Percentiles rank a stretch among this genome's conserved stretches.
phyloP scores from a whole-genome alignment of 2,113 vertebrate species.

The Grus americana region DNA sequence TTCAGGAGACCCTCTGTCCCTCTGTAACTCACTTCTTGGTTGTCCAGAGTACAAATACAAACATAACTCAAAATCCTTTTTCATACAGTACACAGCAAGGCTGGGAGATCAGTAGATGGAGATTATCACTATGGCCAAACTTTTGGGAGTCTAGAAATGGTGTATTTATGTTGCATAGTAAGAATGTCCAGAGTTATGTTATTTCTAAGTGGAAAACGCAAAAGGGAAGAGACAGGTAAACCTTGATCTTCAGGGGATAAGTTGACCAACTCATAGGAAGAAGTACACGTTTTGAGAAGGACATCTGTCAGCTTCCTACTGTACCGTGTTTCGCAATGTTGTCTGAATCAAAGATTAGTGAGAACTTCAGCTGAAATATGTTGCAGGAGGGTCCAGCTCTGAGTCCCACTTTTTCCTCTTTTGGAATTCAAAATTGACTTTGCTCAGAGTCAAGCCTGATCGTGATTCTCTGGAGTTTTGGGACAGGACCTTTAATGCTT shows the following conservation, averaged over 20 bases:
- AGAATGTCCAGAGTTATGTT: background rate
- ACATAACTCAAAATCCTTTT: background rate
- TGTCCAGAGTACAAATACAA: background rate
- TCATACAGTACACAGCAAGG: background rate
- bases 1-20: background rate
- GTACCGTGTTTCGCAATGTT: background rate
- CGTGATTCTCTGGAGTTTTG: background rate
- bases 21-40: background rate
- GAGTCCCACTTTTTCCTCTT: background rate
- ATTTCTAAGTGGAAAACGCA: background rate
- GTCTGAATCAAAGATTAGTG: background rate
- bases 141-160: background rate
- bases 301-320: background rate
- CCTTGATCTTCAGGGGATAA: background rate
- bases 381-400: background rate
- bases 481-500: background rate
- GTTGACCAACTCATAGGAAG: background rate
- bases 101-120: background rate
- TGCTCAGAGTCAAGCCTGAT: background rate
- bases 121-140: background rate
- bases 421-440: background rate
- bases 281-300: background rate
- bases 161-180: background rate
- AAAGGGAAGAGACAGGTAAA: background rate
- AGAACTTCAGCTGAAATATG: background rate